These are phyloP conservation scores for Odocoileus hemionus DNA, from an alignment of 2,113 vertebrate genomes.

Conservation along the genomic window DNA sequence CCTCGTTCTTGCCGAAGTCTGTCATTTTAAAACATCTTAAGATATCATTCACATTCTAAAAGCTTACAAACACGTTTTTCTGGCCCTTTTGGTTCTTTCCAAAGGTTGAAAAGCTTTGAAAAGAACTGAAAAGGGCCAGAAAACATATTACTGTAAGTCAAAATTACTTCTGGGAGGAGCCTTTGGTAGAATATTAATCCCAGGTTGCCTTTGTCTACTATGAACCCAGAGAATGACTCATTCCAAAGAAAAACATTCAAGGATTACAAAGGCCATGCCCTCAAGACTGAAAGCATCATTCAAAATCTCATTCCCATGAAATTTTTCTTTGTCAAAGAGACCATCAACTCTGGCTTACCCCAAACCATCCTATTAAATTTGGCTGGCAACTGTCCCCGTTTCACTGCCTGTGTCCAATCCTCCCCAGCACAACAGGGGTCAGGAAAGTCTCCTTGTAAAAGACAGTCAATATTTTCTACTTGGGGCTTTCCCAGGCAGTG, in stretches of 20 bases:
- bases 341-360: not conserved
- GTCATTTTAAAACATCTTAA: not conserved
- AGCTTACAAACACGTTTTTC: not conserved
- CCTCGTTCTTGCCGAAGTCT: not conserved
- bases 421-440: not conserved
- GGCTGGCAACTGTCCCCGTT: not conserved
- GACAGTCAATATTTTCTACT: not conserved
- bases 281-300: not conserved
- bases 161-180: not conserved
- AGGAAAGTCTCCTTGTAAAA: not conserved
- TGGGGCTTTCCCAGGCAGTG: not conserved
- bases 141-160: not conserved
- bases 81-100: conserved; percentile 2
- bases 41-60: conserved; percentile 2
- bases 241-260: not conserved
- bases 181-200: not conserved
- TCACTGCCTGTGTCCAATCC: no score
- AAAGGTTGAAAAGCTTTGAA: not conserved
- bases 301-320: not conserved
- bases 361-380: not conserved
- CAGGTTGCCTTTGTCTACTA: not conserved
- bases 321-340: not conserved
- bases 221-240: not conserved
- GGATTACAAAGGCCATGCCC: not conserved
- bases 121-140: not conserved